Base-by-base conservation (phyloP, 2,113 vertebrate genomes). In the Cricetomys ansorgei region DNA sequence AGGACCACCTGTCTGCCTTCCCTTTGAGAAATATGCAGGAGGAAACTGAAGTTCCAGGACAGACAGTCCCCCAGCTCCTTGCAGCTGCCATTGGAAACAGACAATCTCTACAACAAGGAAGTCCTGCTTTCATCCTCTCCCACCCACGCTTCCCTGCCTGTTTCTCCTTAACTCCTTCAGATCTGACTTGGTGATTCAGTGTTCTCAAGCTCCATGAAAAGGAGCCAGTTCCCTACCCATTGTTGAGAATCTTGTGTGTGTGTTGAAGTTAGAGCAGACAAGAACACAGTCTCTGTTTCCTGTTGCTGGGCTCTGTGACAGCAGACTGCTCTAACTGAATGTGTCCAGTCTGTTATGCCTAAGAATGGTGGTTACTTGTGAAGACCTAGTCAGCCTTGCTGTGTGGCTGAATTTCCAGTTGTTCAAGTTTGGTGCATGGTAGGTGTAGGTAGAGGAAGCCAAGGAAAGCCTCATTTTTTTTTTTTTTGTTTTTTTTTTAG, bases 111-210 rank as follows among this genome's bases (percentile, higher is more conserved):
- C 64, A 45, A 76, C 62, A 5, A 53, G 0, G n/a, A 79, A 21
- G 43, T 3, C 37, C 57, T 7, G 31, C 37, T 23, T 23, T 34
- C 0, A 79, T 21, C 50, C 25, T 69, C 57, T 65, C 34, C 25
- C 67, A 25, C 17, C 37, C 53, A 7, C 34, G 7, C 3, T 25
- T 62, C 7, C 48, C 9, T 31, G 53, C n/a, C 59, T 88, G 92
- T 37, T 29, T 53, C n/a, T 57, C 62, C n/a, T 94, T 89, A 62
- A 59, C 57, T 88, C 72, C 92, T 87, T 10, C 9, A 59, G 31
- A 57, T 34, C 91, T 69, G 62, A 70, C 37, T 7, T 59, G 45
- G 3, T 25, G 65, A 72, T 17, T 73, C 55, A 62, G 50, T 40
- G 67, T 23, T 85, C 21, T 31, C 53, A 59, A 89, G 29, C 37